These are phyloP conservation scores for Platypus cylindrus DNA, from an alignment of 2,888 invertebrate genomes.

Conservation along the genomic window DNA sequence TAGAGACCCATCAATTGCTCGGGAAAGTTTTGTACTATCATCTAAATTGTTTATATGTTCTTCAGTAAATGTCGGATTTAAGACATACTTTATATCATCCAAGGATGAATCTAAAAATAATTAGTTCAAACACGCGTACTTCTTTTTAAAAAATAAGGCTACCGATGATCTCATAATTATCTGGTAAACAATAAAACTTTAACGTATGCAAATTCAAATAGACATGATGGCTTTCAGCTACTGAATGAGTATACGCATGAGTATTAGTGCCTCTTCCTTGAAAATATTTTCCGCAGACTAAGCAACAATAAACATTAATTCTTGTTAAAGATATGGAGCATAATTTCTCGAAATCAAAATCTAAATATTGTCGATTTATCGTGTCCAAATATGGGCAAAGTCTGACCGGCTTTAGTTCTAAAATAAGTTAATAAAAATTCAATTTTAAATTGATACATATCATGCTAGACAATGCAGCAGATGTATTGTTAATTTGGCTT, in stretches of 20 bases:
- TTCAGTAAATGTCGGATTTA: constrained; percentile 89
- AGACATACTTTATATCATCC: constrained; percentile 96
- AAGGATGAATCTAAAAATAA: constrained; percentile 70
- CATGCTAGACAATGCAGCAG: too few relatives aligned
- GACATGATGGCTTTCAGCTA: constrained; percentile 95
- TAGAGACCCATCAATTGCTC: constrained; percentile 92
- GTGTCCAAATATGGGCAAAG: constrained; percentile 96
- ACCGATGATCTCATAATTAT: constrained; percentile 98
- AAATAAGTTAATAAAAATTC: too few relatives aligned
- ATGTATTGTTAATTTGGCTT: too few relatives aligned
- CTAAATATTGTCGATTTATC: constrained; percentile 90
- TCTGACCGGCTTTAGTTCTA: constrained; percentile 12
- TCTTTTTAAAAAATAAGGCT: constrained; percentile 24
- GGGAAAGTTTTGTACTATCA: constrained; percentile 66
- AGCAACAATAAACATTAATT: constrained; percentile 98
- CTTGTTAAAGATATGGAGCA: constrained; percentile 96
- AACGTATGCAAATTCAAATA: constrained; percentile 92
- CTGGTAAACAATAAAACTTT: constrained; percentile 96
- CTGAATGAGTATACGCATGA: constrained; percentile 97
- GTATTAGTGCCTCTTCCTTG: constrained; percentile 94
- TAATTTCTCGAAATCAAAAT: constrained; percentile 99
- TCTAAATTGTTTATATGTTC: constrained; percentile 77
- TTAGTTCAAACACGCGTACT: constrained; percentile 1
- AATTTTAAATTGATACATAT: too few relatives aligned
- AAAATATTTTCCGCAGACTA: constrained; percentile 99